Base-by-base conservation (phyloP, 2,888 invertebrate species). In the Nipponacmea schrenckii region DNA sequence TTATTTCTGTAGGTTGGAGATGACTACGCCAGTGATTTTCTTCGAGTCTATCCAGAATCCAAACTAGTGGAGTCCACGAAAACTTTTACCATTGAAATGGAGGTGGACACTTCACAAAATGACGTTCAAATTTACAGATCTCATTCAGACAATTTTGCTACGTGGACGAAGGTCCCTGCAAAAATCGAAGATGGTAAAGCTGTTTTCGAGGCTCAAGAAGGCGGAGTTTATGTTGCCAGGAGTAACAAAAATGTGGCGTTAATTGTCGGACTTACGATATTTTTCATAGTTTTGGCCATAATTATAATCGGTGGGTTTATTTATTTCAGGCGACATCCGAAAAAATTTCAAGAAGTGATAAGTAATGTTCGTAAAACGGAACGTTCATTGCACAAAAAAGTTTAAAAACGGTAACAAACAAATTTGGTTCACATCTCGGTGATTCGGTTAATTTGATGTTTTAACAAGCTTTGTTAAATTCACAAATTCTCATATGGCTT, bases 171-270 rank as follows among this genome's bases (percentile, higher is more conserved):
- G 73, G 76, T 86, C 17, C 24, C 20, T 12, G 64, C 31, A 7
- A 68, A 76, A 1, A 72, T 86, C 5, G 72, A 79, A 4, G 78
- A 78, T 27, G 80, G 80, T 8, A 70, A 74, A 31, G 84, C 85
- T 26, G 79, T 64, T 20, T 81, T 86, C 62, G 70, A 79, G 64
- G 77, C 81, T 0, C 62, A 77, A 8, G 69, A 81, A 17, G 86
- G 86, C 5, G 87, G 87, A 24, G 82, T 84, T 2, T 87, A 81
- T 75, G 84, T 86, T 5, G 86, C 84, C 0, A 78, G 80, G 26
- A 73, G 74, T 15, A 72, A 80, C 26, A 74, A 71, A 39, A 79
- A 81, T 69, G 75, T 80, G 31, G 84, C 82, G 27, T 73, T 82
- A 66, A 84, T 86, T 39, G 84, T 84, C 0, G 86, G 85, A 7